Conservation (phyloP, 2,888 invertebrate genomes). For the Laspeyria flexula region DNA sequence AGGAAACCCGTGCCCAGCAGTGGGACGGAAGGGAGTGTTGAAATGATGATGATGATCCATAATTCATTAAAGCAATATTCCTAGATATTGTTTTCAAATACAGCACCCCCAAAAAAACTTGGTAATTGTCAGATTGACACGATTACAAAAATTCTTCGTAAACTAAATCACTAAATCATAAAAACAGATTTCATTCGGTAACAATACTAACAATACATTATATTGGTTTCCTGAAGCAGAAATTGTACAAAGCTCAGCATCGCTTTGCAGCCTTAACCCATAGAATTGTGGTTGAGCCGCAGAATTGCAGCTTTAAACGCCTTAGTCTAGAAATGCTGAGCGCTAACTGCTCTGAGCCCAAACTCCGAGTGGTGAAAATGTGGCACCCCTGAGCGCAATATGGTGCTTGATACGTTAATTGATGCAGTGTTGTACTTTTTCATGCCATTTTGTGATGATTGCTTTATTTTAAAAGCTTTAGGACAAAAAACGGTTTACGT, state of each 20-base stretch:
- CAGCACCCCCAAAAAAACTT: too few species aligned
- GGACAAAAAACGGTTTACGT: not conserved
- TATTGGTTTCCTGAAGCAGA: conserved; percentile 9
- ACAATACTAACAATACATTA: conserved; percentile 1
- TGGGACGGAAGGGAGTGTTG: too few species aligned
- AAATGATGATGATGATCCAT: too few species aligned
- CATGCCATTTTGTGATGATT: conserved; percentile 16
- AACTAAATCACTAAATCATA: too few species aligned
- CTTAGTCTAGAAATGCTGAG: conserved; percentile 21
- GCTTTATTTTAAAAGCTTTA: conserved; percentile 1
- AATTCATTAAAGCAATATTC: too few species aligned
- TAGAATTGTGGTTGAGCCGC: conserved; percentile 43
- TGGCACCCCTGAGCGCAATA: conserved; percentile 38
- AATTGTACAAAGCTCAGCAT: conserved; percentile 25
- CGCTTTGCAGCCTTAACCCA: conserved; percentile 36
- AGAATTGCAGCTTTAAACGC: conserved; percentile 46
- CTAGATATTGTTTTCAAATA: too few species aligned
- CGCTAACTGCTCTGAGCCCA: conserved; percentile 1
- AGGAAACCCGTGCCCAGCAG: too few species aligned
- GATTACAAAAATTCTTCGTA: too few species aligned
- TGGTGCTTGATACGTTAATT: conserved; percentile 28
- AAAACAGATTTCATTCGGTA: not conserved
- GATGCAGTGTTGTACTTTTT: conserved; percentile 22
- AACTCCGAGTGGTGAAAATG: conserved; percentile 34
- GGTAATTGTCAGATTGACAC: too few species aligned